Percentiles rank a stretch among this genome's conserved stretches.
phyloP scores from a whole-genome alignment of 2,113 vertebrate genomes.

The Antechinus flavipes region DNA sequence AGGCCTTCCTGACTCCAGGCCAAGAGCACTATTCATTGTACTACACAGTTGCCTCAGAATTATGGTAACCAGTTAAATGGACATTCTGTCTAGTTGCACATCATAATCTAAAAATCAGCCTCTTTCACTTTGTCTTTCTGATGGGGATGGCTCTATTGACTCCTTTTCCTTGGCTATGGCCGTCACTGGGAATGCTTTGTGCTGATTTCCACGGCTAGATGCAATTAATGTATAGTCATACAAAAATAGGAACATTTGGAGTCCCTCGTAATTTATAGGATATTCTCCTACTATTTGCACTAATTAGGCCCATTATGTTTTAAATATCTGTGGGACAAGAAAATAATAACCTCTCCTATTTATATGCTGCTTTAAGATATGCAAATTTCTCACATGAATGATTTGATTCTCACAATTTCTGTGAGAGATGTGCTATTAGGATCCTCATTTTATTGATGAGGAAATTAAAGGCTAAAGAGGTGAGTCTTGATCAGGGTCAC shows the following conservation, averaged over 20 bases:
- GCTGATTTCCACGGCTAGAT: background rate
- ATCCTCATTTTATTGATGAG: background rate
- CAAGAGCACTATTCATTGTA: background rate
- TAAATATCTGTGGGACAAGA: background rate
- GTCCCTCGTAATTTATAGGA: background rate
- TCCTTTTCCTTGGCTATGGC: background rate
- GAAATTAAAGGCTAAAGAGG: background rate
- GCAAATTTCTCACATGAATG: background rate
- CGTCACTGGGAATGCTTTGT: background rate
- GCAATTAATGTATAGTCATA: background rate
- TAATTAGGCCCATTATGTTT: background rate
- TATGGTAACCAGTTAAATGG: background rate
- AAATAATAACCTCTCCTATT: background rate
- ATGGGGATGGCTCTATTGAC: background rate
- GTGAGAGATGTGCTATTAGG: background rate
- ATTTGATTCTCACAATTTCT: background rate
- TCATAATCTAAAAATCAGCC: background rate
- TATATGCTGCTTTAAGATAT: background rate
- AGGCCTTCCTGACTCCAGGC: background rate
- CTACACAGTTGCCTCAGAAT: background rate
- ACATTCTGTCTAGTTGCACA: background rate
- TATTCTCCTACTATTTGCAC: background rate
- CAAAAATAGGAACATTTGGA: background rate
- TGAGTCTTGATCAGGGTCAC: background rate
- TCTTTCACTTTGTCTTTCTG: background rate